Evolutionary conservation across 2,113 vertebrate genomes (phyloP), one percentile per base, ranked within the genome.

Genomic region (Ornithorhynchus anatinus): DNA sequence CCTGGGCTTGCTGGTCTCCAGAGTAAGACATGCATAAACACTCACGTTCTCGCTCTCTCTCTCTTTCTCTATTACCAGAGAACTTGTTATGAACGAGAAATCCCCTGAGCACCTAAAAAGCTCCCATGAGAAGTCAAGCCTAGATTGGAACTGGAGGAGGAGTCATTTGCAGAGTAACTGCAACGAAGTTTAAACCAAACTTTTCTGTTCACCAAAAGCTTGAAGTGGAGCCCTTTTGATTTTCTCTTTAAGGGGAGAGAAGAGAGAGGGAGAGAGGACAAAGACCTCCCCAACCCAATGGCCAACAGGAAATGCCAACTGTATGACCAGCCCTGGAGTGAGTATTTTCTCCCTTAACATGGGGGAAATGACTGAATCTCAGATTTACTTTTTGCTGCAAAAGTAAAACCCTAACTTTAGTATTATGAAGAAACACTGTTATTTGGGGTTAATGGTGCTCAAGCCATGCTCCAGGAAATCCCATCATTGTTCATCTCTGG

Each of bases 331-430:
- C 53, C 66, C 65, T 63, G 59, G 25, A 22, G 32, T 51, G 56
- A 85, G 54, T 58, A 20, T 80, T 89, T 89, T 71, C 77, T 11
- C 43, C 51, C 71, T 62, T 77, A 81, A 61, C 56, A 44, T 57
- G 59, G 72, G 58, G 69, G 50, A 8, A 47, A 23, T 39, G 71
- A 58, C 33, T 17, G 43, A 79, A 60, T 84, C 73, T 72, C 75
- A 11, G 47, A 77, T 23, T 47, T 2, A 0, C 62, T 87, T 82
- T 84, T 62, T 69, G 40, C 81, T 79, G 51, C 54, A 71, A 59
- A 27, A 69, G 11, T 57, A n/a, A n/a, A n/a, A 23, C 69, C 73
- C 69, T 81, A 22, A 73, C 35, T 76, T 65, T 16, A 59, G 71
- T 42, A 27, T 73, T 79, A 59, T 65, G 40, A 11, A 52, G 58